phyloP scores from a whole-genome alignment of 2,888 invertebrate genomes.

The Thysanoteuthis rhombus region DNA sequence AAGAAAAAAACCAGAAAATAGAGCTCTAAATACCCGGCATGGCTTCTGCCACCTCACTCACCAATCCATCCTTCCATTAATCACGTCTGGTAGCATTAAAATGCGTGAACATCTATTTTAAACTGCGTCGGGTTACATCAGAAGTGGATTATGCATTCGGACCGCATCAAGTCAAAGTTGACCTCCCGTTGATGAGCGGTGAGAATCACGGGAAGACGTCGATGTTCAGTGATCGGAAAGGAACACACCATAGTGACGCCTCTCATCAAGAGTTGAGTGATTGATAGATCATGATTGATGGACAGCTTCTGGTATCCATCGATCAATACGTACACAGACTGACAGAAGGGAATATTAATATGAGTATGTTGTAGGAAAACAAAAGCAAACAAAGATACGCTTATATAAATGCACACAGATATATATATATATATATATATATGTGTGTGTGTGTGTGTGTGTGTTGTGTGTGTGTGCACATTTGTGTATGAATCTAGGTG shows the following conservation, averaged over 20 bases:
- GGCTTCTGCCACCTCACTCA: neutral
- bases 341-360: too few relatives aligned
- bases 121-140: neutral
- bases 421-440: neutral
- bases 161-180: slow-evolving; percentile 12
- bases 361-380: too few relatives aligned
- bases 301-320: neutral
- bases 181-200: neutral
- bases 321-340: neutral
- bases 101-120: neutral
- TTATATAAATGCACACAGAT: neutral
- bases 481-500: neutral
- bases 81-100: neutral
- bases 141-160: neutral
- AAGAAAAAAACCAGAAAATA: neutral
- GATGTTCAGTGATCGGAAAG: neutral
- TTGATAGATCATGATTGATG: neutral
- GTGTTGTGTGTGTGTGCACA: neutral
- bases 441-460: neutral
- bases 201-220: neutral
- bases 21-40: neutral
- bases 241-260: neutral
- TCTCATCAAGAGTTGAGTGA: neutral
- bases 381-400: neutral
- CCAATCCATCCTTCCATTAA: neutral